phyloP scores from a whole-genome alignment of 2,888 invertebrate genomes.

The Oscheius sp. region DNA sequence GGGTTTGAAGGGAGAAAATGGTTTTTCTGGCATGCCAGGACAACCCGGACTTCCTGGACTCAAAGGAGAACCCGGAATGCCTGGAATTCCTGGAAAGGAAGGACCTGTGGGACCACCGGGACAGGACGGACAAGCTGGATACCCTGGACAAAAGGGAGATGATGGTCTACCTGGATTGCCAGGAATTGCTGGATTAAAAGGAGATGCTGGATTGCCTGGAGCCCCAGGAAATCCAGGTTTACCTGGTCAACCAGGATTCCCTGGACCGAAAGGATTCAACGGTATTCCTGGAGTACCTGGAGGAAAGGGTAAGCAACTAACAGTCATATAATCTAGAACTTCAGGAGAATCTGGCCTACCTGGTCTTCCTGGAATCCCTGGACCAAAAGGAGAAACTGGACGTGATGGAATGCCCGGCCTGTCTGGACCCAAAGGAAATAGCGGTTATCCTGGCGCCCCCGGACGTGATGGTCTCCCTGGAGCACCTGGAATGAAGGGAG shows the following conservation, averaged over 20 bases:
- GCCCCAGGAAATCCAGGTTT: slow-evolving; percentile 64
- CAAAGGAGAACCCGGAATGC: slow-evolving; percentile 61
- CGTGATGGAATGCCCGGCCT: slow-evolving; percentile 82
- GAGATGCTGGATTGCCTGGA: slow-evolving; percentile 63
- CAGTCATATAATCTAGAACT: background rate
- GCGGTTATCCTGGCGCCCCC: slow-evolving; percentile 72
- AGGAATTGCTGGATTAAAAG: slow-evolving; percentile 73
- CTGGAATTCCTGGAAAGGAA: slow-evolving; percentile 59
- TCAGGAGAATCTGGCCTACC: slow-evolving; percentile 52
- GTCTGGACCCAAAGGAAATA: slow-evolving; percentile 74
- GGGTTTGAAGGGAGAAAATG: slow-evolving; percentile 64
- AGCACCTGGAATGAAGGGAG: slow-evolving; percentile 72
- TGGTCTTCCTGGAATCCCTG: slow-evolving; percentile 65
- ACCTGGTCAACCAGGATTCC: slow-evolving; percentile 74
- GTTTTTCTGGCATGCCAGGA: slow-evolving; percentile 70
- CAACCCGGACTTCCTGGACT: slow-evolving; percentile 75
- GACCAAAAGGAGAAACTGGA: slow-evolving; percentile 74
- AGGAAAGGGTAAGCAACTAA: slow-evolving; percentile 2
- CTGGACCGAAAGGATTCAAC: slow-evolving; percentile 72
- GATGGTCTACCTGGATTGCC: slow-evolving; percentile 49
- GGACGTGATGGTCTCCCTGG: slow-evolving; percentile 70
- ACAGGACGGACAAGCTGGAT: slow-evolving; percentile 63
- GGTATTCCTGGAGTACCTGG: slow-evolving; percentile 66
- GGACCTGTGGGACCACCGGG: slow-evolving; percentile 66
- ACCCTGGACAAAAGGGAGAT: slow-evolving; percentile 63